Base-by-base conservation (phyloP, 2,113 vertebrate species). In the Lethenteron camtschaticum region DNA sequence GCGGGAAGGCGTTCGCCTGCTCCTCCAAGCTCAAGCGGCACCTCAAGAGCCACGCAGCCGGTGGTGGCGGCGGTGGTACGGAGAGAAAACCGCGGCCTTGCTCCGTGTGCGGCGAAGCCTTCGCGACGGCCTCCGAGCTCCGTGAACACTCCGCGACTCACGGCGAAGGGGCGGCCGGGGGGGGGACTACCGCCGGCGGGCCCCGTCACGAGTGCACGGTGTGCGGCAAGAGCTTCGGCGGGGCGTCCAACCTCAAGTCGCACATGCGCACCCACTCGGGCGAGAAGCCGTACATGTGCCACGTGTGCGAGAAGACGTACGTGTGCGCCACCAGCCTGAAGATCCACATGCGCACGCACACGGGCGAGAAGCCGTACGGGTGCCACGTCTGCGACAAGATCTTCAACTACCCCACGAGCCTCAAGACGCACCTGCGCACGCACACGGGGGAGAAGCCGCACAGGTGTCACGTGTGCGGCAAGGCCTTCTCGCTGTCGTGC, bases 391-490 rank as follows among this genome's bases (percentile, higher is more conserved):
- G 60, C 20, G 60, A 10, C 2, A 66, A 66, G 60, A 20, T 20
- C 9, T 66, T 66, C 60, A 66, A 16, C 20, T 20, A 66, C 14
- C 14, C 60, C 2, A 20, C 60, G 60, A 66, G 60, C 60, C 20
- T 16, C 10, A 14, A 66, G n/a, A 8, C 14, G 60, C 60, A 66
- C 20, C n/a, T 66, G 14, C n/a, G 20, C 9, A 66, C 20, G n/a
- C 60, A 66, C 60, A 9, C 20, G 60, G 20, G 60, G 4, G n/a
- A 66, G 20, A 16, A 9, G 60, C 60, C 60, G 5, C 60, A 9
- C 60, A 5, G 59, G 13, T 63, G 59, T 71, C 83, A 9, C 60
- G 20, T 66, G 9, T 66, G 60, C 20, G 60, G 20, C 9, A 66
- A 66, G 20, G 14, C n/a, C 14, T 66, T 66, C 20, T 16, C 60